These are phyloP conservation scores for Drosophila acutilabella DNA, from an alignment of 2,888 invertebrate species.

Conservation along the genomic window DNA sequence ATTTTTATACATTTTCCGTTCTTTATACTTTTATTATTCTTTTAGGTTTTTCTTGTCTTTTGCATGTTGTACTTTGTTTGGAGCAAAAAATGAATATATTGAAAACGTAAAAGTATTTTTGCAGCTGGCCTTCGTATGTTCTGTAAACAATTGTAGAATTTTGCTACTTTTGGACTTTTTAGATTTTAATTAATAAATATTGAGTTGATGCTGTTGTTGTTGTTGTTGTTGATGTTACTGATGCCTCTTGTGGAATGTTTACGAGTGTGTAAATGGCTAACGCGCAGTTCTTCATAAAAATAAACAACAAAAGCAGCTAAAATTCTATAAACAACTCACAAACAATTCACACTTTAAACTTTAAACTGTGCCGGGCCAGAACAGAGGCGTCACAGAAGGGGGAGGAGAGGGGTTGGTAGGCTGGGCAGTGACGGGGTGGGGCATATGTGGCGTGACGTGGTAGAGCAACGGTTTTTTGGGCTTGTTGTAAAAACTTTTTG, in stretches of 20 bases:
- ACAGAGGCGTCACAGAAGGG: neutral
- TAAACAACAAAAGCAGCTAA: constrained; percentile 29
- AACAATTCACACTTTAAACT: constrained; percentile 45
- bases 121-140: constrained; percentile 60
- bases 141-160: constrained; percentile 59
- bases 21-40: constrained; percentile 5
- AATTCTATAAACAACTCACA: constrained; percentile 49
- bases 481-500: constrained; percentile 23
- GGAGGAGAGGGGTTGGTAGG: neutral
- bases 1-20: constrained; percentile 29
- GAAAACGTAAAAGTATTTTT: constrained; percentile 53
- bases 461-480: constrained; percentile 29
- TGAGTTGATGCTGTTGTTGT: constrained; percentile 7
- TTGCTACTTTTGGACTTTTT: constrained; percentile 44
- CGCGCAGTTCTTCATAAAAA: constrained; percentile 57
- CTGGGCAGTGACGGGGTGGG: constrained; percentile 1
- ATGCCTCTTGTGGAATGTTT: constrained; percentile 41
- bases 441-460: constrained; percentile 18
- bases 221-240: constrained; percentile 8
- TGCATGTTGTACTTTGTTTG: constrained; percentile 16
- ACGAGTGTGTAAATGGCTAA: constrained; percentile 42
- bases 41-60: constrained; percentile 18
- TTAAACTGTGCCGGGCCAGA: constrained; percentile 22
- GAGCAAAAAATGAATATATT: constrained; percentile 21
- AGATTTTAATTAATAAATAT: constrained; percentile 67